Evolutionary conservation across 2,888 invertebrate genomes (phyloP).

Genomic region (Tenthredo distinguenda): DNA sequence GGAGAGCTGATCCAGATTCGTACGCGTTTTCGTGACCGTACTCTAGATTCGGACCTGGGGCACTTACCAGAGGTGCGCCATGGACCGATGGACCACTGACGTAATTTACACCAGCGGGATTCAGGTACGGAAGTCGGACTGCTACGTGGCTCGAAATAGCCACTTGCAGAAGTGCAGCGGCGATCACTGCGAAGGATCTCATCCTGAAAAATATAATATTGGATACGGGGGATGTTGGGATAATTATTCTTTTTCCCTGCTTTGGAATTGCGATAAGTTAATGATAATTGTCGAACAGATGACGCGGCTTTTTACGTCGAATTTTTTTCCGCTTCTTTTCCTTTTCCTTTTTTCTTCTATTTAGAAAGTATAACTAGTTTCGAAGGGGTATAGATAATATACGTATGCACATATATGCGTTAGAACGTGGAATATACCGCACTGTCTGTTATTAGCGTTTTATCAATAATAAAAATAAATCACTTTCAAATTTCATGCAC

Average conservation of each 20-base stretch:
- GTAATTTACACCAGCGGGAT: constrained; percentile 81
- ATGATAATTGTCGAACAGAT: neutral
- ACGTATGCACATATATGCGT: neutral
- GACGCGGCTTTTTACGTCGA: neutral
- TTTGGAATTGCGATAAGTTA: neutral
- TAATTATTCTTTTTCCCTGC: neutral
- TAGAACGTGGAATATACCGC: neutral
- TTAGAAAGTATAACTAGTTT: constrained; percentile 11
- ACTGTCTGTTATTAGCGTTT: neutral
- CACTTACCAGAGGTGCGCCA: constrained; percentile 66
- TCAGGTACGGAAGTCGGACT: constrained; percentile 78
- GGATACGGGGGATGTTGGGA: constrained; percentile 13
- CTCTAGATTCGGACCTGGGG: constrained; percentile 52
- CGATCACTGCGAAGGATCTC: constrained; percentile 71
- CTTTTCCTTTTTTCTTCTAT: neutral
- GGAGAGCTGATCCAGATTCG: constrained; percentile 54
- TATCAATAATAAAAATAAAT: constrained; percentile 2
- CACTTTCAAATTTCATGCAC: constrained; percentile 43
- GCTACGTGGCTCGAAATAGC: constrained; percentile 70
- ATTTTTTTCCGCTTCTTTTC: neutral
- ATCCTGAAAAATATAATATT: constrained; percentile 66
- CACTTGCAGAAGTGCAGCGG: constrained; percentile 71
- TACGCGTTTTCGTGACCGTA: constrained; percentile 23
- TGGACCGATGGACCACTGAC: constrained; percentile 70
- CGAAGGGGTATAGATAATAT: neutral